Evolutionary conservation across 2,797 vertebrate genomes (phyloP).

Genomic region (Myotis myotis): DNA sequence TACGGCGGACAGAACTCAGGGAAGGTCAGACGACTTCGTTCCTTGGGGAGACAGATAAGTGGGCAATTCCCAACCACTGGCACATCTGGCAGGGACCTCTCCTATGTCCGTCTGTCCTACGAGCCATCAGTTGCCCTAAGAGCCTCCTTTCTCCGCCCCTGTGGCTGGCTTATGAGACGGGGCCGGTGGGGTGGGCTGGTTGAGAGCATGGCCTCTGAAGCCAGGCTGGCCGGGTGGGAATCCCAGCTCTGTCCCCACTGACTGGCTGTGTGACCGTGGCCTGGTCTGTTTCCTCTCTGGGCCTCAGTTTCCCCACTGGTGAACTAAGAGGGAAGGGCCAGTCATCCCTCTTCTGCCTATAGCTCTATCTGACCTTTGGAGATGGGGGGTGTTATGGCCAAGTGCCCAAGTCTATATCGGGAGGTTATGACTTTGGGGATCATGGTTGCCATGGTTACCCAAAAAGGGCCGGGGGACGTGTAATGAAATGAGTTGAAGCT

Average conservation of each 20-base stretch:
- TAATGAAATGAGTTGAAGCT: neutral
- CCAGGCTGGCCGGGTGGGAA: neutral
- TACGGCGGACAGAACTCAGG: neutral
- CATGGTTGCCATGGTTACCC: neutral
- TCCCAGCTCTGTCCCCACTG: neutral
- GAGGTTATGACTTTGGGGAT: neutral
- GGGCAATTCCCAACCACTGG: neutral
- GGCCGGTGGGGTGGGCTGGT: rapidly evolving
- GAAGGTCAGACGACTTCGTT: neutral
- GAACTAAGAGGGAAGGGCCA: neutral
- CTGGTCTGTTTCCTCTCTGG: neutral
- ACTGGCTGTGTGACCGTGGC: neutral
- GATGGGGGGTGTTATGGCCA: neutral
- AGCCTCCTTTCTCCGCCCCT: neutral
- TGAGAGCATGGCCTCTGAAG: neutral
- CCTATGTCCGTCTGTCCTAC: neutral
- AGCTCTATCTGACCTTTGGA: neutral
- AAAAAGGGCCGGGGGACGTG: rapidly evolving
- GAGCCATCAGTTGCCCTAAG: neutral
- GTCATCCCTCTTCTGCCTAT: neutral
- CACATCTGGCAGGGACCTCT: neutral
- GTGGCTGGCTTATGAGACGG: neutral
- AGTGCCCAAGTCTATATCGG: neutral
- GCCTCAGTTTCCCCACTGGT: neutral
- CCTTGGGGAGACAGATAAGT: neutral